These are phyloP conservation scores for Aplocera efformata DNA, from an alignment of 2,888 invertebrate genomes.

Conservation along the genomic window DNA sequence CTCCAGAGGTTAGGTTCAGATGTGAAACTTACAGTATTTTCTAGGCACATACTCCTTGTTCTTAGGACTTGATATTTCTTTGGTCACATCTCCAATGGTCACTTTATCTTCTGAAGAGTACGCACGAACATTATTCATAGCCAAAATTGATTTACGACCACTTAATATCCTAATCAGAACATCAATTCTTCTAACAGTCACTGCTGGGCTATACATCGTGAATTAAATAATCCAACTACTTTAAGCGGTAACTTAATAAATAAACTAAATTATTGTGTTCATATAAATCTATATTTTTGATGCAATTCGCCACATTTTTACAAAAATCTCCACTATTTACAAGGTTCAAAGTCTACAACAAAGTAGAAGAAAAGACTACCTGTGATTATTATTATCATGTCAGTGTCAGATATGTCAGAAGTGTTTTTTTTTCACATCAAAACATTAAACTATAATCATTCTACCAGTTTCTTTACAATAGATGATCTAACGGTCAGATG, in stretches of 20 bases:
- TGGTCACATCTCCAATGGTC: slow-evolving; percentile 87
- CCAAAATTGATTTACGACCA: slow-evolving; percentile 57
- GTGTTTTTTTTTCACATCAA: too few species aligned
- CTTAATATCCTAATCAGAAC: slow-evolving; percentile 74
- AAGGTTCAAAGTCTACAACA: slow-evolving; percentile 65
- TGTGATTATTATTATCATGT: too few species aligned
- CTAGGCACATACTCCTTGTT: slow-evolving; percentile 91
- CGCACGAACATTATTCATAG: slow-evolving; percentile 61
- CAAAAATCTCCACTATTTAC: slow-evolving; percentile 42
- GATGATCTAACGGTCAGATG: too few species aligned
- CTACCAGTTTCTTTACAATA: too few species aligned
- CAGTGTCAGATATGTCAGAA: too few species aligned
- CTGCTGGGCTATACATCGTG: slow-evolving; percentile 63
- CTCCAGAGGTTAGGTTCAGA: slow-evolving; percentile 12
- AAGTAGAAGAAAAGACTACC: background rate
- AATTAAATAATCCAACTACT: slow-evolving; percentile 23
- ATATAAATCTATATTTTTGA: slow-evolving; percentile 4
- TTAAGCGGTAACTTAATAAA: slow-evolving; percentile 4
- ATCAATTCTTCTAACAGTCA: slow-evolving; percentile 68
- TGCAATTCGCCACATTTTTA: slow-evolving; percentile 21
- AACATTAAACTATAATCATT: too few species aligned
- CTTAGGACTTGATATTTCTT: slow-evolving; percentile 79
- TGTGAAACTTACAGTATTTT: slow-evolving; percentile 85
- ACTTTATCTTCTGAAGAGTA: slow-evolving; percentile 79
- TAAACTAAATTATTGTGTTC: slow-evolving; percentile 4